A percentile compares a stretch with the other conserved stretches of the same genome.
Evolutionary conservation across 2,888 invertebrate genomes (phyloP).

Genomic region (Cryptocheilus praepositus): DNA sequence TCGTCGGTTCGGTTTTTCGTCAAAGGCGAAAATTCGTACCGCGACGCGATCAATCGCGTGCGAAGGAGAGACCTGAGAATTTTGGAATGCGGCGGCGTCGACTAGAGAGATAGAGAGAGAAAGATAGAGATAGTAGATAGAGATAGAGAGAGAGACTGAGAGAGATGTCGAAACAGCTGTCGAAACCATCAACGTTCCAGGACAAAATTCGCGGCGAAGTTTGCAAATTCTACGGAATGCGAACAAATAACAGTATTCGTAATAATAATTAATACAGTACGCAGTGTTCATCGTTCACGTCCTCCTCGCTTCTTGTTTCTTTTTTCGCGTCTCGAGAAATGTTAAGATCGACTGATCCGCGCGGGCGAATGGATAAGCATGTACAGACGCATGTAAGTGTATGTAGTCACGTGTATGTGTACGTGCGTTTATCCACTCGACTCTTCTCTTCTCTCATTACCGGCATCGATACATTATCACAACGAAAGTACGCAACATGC

Average conservation of each 20-base stretch:
- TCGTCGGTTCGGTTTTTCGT: too few relatives aligned
- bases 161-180: constrained; percentile 58
- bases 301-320: constrained; percentile 15
- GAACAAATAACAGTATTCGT: constrained; percentile 21
- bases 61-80: constrained; percentile 19
- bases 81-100: constrained; percentile 47
- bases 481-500: constrained; percentile 57
- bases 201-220: constrained; percentile 32
- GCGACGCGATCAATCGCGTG: too few relatives aligned
- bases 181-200: constrained; percentile 58
- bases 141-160: too few relatives aligned
- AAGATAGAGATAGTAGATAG: too few relatives aligned
- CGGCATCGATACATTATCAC: constrained; percentile 38
- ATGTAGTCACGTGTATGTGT: too few relatives aligned
- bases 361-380: too few relatives aligned
- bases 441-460: background rate
- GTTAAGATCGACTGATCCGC: too few relatives aligned
- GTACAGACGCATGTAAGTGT: background rate
- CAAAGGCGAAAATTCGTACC: background rate
- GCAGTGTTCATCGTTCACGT: constrained; percentile 34
- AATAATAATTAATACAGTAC: constrained; percentile 15
- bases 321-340: background rate
- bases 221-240: constrained; percentile 43
- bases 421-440: constrained; percentile 2
- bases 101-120: constrained; percentile 25